These are phyloP conservation scores for Platygyra sinensis DNA, from an alignment of 64 coral and sea anemone genomes.

Conservation along the genomic window DNA sequence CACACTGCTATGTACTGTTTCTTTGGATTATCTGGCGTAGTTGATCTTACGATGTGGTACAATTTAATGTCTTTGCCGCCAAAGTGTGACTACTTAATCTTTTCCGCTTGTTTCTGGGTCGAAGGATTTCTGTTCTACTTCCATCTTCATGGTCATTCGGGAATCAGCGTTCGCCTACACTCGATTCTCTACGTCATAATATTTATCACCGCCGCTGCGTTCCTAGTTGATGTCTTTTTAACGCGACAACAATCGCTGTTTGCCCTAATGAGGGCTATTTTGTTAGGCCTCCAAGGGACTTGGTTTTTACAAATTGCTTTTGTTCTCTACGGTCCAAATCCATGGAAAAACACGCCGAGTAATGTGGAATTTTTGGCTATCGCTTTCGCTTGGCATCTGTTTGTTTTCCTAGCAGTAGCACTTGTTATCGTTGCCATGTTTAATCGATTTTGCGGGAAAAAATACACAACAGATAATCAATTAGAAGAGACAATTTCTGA, in stretches of 20 bases:
- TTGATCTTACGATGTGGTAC: conserved; percentile 31
- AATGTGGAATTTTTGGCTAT: conserved; percentile 48
- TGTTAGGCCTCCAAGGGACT: conserved; percentile 25
- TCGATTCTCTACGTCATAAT: conserved; percentile 30
- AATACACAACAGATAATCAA: neutral
- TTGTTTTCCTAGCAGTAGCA: neutral
- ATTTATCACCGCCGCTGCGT: conserved; percentile 5
- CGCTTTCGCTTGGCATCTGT: conserved; percentile 51
- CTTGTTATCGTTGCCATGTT: neutral
- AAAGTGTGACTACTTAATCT: conserved; percentile 1
- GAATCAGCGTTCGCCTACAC: conserved; percentile 41
- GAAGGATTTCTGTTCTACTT: conserved; percentile 43
- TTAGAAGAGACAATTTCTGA: neutral
- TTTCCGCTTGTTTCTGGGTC: conserved; percentile 26
- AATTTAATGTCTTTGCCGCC: neutral
- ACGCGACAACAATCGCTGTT: neutral
- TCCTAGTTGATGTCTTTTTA: conserved; percentile 16
- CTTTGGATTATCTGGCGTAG: conserved; percentile 28
- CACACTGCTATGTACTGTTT: conserved; percentile 43
- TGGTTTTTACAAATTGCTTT: conserved; percentile 61
- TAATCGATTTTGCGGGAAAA: conserved; percentile 23
- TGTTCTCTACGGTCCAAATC: conserved; percentile 33
- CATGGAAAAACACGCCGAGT: neutral
- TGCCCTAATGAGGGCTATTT: conserved; percentile 36
- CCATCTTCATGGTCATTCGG: conserved; percentile 31